Base-by-base conservation (phyloP, 2,113 vertebrate genomes). In the Prionailurus viverrinus region DNA sequence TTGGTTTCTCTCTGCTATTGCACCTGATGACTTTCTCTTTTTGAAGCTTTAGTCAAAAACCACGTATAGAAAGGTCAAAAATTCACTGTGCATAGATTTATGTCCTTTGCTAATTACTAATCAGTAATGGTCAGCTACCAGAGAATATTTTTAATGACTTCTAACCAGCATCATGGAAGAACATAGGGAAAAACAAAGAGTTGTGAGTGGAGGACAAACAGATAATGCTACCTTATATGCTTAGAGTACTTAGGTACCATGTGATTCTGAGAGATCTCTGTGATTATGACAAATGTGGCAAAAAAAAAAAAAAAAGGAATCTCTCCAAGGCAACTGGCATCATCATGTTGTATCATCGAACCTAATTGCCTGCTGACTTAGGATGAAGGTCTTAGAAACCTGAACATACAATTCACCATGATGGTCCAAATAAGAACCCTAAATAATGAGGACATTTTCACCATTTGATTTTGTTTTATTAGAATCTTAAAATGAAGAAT, bases 131-230 rank as follows among this genome's bases (percentile, higher is more conserved):
- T 68, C 85, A 92, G 29, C n/a, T 89, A 55, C 51, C 25, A 78
- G 15, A 18, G 65, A 10, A 29, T 80, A 65, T 68, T 93, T 96
- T 95, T 73, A 93, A 86, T 91, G 82, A 86, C 87, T 94, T 92
- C 27, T 58, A 92, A 68, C 7, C 3, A 73, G 48, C 36, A 69
- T 18, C 18, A 36, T 29, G 7, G 74, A 93, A 89, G 53, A 94
- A 82, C 88, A 53, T 19, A 27, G 10, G 9, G 39, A 23, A 25
- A 76, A 65, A 55, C 3, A 66, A 89, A 96, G 82, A 55, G 89
- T 16, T 93, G 61, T 89, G 73, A 45, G 27, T 85, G 53, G 41
- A 48, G 33, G 25, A 78, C 41, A 68, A 53, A 41, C n/a, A 39
- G 51, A 1, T 53, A 25, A 41, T 31, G 53, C 41, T 88, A 71